Base-by-base conservation (phyloP, 1,140 invertebrate genomes). In the Sitobion miscanthi region DNA sequence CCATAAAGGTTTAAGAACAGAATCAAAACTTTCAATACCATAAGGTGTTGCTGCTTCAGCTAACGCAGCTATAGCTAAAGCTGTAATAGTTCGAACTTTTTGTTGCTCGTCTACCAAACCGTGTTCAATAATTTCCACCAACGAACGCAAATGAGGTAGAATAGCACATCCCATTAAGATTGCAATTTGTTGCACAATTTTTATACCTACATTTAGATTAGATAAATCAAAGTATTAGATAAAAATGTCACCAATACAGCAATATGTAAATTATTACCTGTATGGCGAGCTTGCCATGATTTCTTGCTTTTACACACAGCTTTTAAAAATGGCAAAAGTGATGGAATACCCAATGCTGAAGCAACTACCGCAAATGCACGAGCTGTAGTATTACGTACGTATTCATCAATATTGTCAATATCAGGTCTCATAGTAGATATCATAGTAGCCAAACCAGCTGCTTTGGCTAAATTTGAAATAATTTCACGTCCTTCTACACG, bases 121-220 rank as follows among this genome's bases (percentile, higher is more conserved):
- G 95, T 99, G 99, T 96, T 99, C 99, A 95, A 99, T 99, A 95
- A 99, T 99, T 96, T 99, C 99, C 1, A 99, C 99, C 30, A 99
- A 96, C 94, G 97, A 98, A 95, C 99, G 99, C 17, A 99, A 96
- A 96, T 99, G 99, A 0, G 99, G 99, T 91, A 99, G 95, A 95
- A 99, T 99, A 83, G 99, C 99, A 95, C 99, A 99, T 0, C 99
- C 99, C 99, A 99, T 99, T 1, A 99, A 96, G 95, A 99, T 99
- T 69, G 99, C 99, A 94, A 99, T 99, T 96, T 99, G 99, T 95
- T 99, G 99, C 0, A 99, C 99, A 95, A 99, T 99, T 96, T 99
- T 99, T 90, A 99, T 99, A 95, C 99, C 94, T 94, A 82, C n/a
- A 94, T 89, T 92, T 87, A 20, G 42, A n/a, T 25, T 7, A 52